Conservation (phyloP, 2,797 vertebrate genomes). For the Melanotaenia maccullochi region DNA sequence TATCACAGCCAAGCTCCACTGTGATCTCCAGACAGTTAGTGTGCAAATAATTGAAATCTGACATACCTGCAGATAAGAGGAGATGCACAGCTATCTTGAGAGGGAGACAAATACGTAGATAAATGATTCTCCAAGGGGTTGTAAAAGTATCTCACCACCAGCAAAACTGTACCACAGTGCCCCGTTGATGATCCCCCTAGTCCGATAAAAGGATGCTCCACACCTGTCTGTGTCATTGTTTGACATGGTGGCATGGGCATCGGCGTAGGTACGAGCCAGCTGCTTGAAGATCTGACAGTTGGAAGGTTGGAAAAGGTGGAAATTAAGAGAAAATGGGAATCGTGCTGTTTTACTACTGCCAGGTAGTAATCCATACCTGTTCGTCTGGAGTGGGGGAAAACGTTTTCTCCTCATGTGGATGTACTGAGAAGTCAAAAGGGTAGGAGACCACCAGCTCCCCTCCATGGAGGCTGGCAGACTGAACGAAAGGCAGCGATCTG, state of each 20-base stretch:
- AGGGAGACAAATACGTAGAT: neutral
- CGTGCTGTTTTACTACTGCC: no score
- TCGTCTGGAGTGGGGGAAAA: constrained; percentile 95
- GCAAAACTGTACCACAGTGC: constrained; percentile 98
- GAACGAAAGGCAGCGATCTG: constrained; percentile 89
- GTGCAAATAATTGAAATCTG: constrained; percentile 98
- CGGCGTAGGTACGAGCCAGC: constrained; percentile 91
- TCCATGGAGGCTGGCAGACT: constrained; percentile 95
- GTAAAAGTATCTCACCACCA: constrained; percentile 86
- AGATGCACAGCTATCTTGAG: neutral
- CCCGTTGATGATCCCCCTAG: constrained; percentile 93
- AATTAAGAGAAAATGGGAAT: neutral
- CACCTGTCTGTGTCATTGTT: constrained; percentile 91
- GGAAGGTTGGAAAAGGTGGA: neutral
- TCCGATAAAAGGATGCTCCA: constrained; percentile 90
- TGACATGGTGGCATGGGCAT: constrained; percentile 91
- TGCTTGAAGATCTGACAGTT: constrained; percentile 88
- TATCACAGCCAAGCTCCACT: constrained; percentile 95
- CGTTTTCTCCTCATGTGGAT: constrained; percentile 90
- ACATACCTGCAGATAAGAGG: constrained; percentile 87
- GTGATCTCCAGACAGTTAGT: constrained; percentile 97
- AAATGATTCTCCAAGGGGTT: neutral
- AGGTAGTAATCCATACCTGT: constrained; percentile 83
- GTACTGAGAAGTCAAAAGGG: constrained; percentile 93
- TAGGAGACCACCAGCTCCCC: constrained; percentile 96